Percentiles rank a stretch among this genome's conserved stretches.
These are phyloP conservation scores for Harmothoe impar DNA, from an alignment of 2,888 invertebrate genomes.

Conservation along the genomic window DNA sequence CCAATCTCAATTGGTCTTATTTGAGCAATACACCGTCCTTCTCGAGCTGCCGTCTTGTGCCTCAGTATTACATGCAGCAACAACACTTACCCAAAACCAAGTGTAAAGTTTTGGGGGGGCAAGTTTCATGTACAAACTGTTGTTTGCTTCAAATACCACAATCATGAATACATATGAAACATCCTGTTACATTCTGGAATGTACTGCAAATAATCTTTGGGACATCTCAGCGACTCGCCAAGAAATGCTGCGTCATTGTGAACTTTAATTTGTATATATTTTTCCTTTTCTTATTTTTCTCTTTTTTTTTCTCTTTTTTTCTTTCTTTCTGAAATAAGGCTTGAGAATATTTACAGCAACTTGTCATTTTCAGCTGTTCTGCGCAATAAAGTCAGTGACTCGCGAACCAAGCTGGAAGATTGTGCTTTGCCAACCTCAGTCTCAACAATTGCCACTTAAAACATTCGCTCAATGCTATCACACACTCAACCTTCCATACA, in stretches of 20 bases:
- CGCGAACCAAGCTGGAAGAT: not conserved
- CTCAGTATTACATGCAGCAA: not conserved
- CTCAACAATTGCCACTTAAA: not conserved
- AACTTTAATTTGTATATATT: slow-evolving; percentile 25
- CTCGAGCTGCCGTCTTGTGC: not conserved
- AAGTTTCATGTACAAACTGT: not conserved
- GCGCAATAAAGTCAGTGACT: not conserved
- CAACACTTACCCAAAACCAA: not conserved
- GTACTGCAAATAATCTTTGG: slow-evolving; percentile 44
- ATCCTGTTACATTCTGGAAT: slow-evolving; percentile 27
- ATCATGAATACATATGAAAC: slow-evolving; percentile 17
- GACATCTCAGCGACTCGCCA: slow-evolving; percentile 6
- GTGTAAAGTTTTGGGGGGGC: not conserved
- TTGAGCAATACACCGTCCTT: not conserved
- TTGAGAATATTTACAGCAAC: slow-evolving; percentile 39
- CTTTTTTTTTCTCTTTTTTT: slow-evolving; percentile 13
- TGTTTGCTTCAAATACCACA: not conserved
- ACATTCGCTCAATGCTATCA: not conserved
- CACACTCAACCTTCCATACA: not conserved
- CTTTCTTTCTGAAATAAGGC: not conserved
- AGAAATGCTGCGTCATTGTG: slow-evolving; percentile 24
- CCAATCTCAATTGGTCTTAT: not conserved
- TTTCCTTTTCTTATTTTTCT: slow-evolving; percentile 19
- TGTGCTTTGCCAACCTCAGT: not conserved
- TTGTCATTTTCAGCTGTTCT: slow-evolving; percentile 15